Conservation (phyloP, 1,140 invertebrate genomes). For the Myzus persicae region DNA sequence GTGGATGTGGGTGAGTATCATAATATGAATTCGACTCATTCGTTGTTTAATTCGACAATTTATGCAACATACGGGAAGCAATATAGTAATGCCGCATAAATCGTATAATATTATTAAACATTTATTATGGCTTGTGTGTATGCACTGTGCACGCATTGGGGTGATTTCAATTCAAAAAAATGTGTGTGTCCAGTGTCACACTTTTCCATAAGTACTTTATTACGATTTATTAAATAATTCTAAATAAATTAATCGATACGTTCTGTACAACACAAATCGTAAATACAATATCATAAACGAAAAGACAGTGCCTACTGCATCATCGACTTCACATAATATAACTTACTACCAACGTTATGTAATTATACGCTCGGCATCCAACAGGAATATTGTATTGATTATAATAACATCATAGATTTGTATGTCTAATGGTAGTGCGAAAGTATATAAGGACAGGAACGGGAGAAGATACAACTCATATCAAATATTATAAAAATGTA, state of each 20-base stretch:
- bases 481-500: background rate
- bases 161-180: background rate
- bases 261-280: background rate
- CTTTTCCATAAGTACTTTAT: background rate
- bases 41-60: constrained; percentile 26
- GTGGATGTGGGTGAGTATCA: constrained; percentile 6
- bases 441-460: background rate
- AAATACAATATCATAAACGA: background rate
- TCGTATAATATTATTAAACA: background rate
- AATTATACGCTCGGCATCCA: too few relatives aligned
- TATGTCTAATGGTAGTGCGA: background rate
- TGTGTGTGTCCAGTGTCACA: background rate
- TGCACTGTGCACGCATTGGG: background rate
- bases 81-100: background rate
- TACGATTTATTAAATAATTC: background rate
- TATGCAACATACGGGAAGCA: background rate
- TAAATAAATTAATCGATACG: background rate
- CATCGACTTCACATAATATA: too few relatives aligned
- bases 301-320: background rate
- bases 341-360: too few relatives aligned
- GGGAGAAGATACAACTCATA: background rate
- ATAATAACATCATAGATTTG: background rate
- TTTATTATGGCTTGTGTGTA: background rate
- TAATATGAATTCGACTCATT: background rate
- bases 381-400: too few relatives aligned